phyloP scores from a whole-genome alignment of 2,797 vertebrate genomes.

The Hydrolagus colliei region DNA sequence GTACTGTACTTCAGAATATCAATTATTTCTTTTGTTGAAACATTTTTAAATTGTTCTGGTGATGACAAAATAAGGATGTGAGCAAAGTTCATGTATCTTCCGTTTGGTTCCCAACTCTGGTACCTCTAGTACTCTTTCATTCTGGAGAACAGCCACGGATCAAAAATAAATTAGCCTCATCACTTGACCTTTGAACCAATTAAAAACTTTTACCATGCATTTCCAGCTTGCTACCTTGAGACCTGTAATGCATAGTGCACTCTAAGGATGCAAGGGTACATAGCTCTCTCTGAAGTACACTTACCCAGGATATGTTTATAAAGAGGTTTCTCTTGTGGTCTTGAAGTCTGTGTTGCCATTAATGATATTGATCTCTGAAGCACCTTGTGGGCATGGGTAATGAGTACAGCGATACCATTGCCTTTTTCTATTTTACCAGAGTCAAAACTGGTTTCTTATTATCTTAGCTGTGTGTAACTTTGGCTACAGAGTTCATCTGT shows the following conservation, averaged over 20 bases:
- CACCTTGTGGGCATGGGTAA: constrained; percentile 60
- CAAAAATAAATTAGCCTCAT: background rate
- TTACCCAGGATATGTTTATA: background rate
- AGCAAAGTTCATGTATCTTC: background rate
- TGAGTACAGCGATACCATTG: constrained; percentile 69
- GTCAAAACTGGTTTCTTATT: constrained; percentile 77
- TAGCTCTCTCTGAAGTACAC: background rate
- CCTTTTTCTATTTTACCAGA: constrained; percentile 66
- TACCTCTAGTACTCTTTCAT: no score
- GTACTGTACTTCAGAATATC: no score
- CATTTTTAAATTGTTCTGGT: no score
- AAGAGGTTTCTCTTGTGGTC: constrained; percentile 45
- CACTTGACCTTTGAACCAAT: background rate
- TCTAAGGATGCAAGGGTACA: background rate
- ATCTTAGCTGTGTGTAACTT: constrained; percentile 84
- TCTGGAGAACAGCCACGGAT: background rate
- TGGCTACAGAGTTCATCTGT: constrained; percentile 58
- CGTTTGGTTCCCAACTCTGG: background rate
- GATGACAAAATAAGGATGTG: background rate
- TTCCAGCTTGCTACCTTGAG: background rate
- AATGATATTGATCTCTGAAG: constrained; percentile 62
- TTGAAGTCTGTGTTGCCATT: constrained; percentile 62
- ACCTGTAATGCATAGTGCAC: background rate
- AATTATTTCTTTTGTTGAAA: no score
- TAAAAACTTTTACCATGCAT: background rate